These are phyloP conservation scores for Criorhina ranunculi DNA, from an alignment of 2,888 invertebrate genomes.

Conservation along the genomic window DNA sequence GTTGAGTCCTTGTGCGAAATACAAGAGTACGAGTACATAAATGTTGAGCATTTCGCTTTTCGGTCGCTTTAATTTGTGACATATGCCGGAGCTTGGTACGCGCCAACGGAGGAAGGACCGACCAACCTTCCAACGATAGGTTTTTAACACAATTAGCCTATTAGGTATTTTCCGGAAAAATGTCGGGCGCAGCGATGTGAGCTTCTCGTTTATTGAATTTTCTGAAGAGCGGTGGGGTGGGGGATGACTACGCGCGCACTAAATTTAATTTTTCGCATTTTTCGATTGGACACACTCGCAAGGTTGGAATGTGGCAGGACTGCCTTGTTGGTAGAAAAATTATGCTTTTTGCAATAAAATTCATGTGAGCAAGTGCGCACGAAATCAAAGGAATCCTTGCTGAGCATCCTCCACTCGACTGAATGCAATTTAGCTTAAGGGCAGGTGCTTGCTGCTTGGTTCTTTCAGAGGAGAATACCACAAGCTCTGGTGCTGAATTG, in stretches of 20 bases:
- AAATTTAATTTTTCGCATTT: slow-evolving; percentile 73
- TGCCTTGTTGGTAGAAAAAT: slow-evolving; percentile 29
- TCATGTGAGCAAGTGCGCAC: slow-evolving; percentile 41
- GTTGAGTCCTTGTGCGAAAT: too few relatives aligned
- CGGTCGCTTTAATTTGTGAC: slow-evolving; percentile 66
- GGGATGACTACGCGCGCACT: slow-evolving; percentile 56
- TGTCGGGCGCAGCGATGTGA: slow-evolving; percentile 28
- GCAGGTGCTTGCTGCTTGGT: slow-evolving; percentile 36
- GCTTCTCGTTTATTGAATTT: slow-evolving; percentile 69
- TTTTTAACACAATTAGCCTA: slow-evolving; percentile 74
- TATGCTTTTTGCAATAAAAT: slow-evolving; percentile 53
- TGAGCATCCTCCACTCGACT: slow-evolving; percentile 43
- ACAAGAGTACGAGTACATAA: slow-evolving; percentile 9
- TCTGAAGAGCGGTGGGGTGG: slow-evolving; percentile 11
- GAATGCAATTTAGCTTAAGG: slow-evolving; percentile 70
- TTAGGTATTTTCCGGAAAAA: slow-evolving; percentile 53
- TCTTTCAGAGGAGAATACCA: slow-evolving; percentile 32
- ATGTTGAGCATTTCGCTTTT: slow-evolving; percentile 49
- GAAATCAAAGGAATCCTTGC: slow-evolving; percentile 66
- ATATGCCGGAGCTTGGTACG: slow-evolving; percentile 33
- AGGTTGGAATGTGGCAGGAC: slow-evolving; percentile 30
- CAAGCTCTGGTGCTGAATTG: slow-evolving; percentile 18
- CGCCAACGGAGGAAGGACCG: too few relatives aligned
- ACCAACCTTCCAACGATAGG: slow-evolving; percentile 37
- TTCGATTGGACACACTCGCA: slow-evolving; percentile 64